Evolutionary conservation across 1,140 invertebrate species (phyloP).

Genomic region (Aphelenchoides avenae): DNA sequence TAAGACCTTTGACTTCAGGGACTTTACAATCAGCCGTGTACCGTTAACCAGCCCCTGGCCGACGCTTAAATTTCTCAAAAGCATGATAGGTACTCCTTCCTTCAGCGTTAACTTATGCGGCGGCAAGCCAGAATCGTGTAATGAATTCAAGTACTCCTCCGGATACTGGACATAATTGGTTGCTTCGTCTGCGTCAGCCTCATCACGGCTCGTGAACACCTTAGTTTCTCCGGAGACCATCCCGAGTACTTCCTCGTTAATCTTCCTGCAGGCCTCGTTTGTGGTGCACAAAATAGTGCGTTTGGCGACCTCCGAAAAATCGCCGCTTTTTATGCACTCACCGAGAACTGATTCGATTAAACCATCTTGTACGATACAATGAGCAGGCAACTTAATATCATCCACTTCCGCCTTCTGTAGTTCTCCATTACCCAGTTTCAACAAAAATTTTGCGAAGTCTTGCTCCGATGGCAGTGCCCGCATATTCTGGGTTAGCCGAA

Average conservation of each 20-base stretch:
- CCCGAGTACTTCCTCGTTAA: not conserved
- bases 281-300: conserved; percentile 3
- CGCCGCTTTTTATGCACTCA: not conserved
- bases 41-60: conserved; percentile 37
- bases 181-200: not conserved
- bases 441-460: too few relatives aligned
- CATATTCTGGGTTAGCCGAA: not conserved
- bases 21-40: not conserved
- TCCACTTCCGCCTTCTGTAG: not conserved
- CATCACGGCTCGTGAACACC: not conserved
- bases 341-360: conserved; percentile 7
- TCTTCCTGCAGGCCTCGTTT: not conserved
- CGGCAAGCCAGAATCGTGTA: conserved; percentile 54
- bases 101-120: conserved; percentile 59
- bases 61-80: conserved; percentile 59
- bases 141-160: conserved; percentile 59
- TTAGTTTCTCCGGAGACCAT: not conserved
- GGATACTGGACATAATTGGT: not conserved
- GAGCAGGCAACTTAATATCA: not conserved
- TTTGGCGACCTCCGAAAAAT: not conserved
- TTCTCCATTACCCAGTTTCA: too few relatives aligned
- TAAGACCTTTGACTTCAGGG: not conserved
- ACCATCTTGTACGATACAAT: conserved; percentile 1
- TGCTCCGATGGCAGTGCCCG: not conserved
- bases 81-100: conserved; percentile 55